phyloP scores from a whole-genome alignment of 2,797 vertebrate species.

The Rhincodon typus region DNA sequence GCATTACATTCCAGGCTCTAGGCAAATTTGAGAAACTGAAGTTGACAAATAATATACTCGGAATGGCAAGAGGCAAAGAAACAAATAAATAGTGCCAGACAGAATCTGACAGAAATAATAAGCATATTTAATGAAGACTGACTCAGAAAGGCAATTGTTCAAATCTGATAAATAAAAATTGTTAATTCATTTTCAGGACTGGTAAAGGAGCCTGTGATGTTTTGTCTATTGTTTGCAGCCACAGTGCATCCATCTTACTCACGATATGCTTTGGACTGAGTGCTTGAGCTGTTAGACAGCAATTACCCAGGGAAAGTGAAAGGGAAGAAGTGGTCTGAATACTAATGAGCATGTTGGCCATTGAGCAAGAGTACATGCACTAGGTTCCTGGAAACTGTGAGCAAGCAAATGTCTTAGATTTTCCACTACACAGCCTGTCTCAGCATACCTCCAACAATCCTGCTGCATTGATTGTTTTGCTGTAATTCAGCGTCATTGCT shows the following conservation, averaged over 20 bases:
- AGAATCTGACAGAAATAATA: conserved; percentile 7
- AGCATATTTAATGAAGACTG: conserved; percentile 8
- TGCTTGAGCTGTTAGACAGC: conserved; percentile 27
- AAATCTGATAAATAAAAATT: neutral
- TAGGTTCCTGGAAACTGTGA: neutral
- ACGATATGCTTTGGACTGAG: neutral
- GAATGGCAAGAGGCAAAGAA: conserved; percentile 5
- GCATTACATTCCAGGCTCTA: neutral
- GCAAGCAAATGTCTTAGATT: neutral
- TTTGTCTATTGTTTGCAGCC: neutral
- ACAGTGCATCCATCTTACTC: neutral
- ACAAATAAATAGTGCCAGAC: neutral
- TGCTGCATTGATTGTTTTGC: neutral
- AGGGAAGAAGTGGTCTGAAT: conserved; percentile 25
- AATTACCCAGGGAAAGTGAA: conserved; percentile 36
- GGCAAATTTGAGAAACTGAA: neutral
- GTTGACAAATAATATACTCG: conserved; percentile 19
- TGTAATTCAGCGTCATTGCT: neutral
- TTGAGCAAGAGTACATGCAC: neutral
- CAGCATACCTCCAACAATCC: neutral
- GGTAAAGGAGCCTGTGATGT: neutral
- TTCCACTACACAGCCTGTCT: neutral
- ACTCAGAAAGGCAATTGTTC: neutral
- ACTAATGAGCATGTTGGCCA: conserved; percentile 3
- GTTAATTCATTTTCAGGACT: neutral